Evolutionary conservation across 2,797 vertebrate genomes (phyloP), one percentile per base, ranked within the genome.

Genomic region (Melanotaenia parkinsoni): DNA sequence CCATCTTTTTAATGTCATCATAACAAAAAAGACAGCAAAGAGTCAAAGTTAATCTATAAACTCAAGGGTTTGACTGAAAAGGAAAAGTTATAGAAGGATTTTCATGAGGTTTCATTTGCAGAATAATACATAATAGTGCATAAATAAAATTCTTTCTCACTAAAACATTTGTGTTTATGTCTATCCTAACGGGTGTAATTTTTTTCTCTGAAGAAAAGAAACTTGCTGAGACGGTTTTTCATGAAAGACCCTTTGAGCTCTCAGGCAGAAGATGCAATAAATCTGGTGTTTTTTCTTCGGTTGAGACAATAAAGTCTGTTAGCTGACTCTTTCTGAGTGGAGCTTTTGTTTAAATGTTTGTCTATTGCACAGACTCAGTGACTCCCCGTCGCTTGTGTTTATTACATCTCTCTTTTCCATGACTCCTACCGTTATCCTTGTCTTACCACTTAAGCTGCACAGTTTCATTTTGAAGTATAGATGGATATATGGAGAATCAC

Each of bases 221-320:
- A 40, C 45, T 40, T 56, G 30, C 35, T 54, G 35, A 16, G 43
- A 45, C 22, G 26, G 10, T 12, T 60, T 82, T 79, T 71, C 53
- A 67, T 59, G 30, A 62, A 59, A 68, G 64, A 66, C 77, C 82
- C 69, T 75, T 87, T 70, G 71, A 84, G 72, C 82, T 84, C 81
- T 88, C 81, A 80, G 68, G 58, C 59, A 67, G 65, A 67, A 67
- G 58, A 86, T 30, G 63, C 50, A 72, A 70, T 71, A 65, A 82
- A 88, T 76, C 82, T 82, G 78, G 32, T 69, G 70, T 77, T 77
- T 74, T 38, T 28, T 74, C 76, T 84, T 79, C 79, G 72, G 69
- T 79, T 76, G 80, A 84, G 78, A 79, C 50, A 45, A 33, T 70
- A 81, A 79, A 58, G 74, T 68, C 76, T 82, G 58, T 22, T 54